These are phyloP conservation scores for Helicolenus hilgendorfi DNA, from an alignment of 2,797 vertebrate genomes.

Conservation along the genomic window DNA sequence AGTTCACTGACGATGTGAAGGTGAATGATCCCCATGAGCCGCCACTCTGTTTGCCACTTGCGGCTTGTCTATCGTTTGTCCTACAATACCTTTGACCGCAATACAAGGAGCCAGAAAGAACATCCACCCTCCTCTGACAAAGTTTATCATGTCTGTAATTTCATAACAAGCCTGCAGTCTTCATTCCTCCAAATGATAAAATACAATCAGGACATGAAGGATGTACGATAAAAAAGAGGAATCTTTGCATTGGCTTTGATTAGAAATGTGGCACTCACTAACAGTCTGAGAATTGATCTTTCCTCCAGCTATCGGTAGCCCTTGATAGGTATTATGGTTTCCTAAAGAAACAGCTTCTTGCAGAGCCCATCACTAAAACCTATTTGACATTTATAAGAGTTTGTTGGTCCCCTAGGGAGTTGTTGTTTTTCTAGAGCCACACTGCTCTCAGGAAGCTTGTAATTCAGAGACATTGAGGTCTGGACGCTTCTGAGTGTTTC, in stretches of 20 bases:
- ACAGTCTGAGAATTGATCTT: neutral
- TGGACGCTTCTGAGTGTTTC: constrained; percentile 30
- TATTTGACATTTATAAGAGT: constrained; percentile 81
- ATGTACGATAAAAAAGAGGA: neutral
- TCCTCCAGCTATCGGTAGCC: constrained; percentile 33
- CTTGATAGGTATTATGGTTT: constrained; percentile 60
- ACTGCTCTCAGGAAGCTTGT: constrained; percentile 42
- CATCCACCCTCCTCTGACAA: neutral
- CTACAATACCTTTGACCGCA: constrained; percentile 73
- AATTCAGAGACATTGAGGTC: constrained; percentile 52
- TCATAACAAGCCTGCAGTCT: neutral
- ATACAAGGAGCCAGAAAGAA: constrained; percentile 38
- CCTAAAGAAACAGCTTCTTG: constrained; percentile 59
- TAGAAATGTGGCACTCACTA: neutral
- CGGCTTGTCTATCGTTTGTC: constrained; percentile 75
- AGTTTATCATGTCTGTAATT: constrained; percentile 10
- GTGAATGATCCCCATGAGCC: constrained; percentile 80
- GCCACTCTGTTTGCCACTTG: constrained; percentile 64
- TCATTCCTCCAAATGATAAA: neutral
- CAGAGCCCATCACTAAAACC: constrained; percentile 68
- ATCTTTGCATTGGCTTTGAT: neutral
- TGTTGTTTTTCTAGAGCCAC: constrained; percentile 62
- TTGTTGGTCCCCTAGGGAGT: constrained; percentile 63
- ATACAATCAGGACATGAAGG: neutral
- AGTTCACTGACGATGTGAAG: constrained; percentile 72